Evolutionary conservation across 2,888 invertebrate species (phyloP).

Genomic region (Schizaphis graminum): DNA sequence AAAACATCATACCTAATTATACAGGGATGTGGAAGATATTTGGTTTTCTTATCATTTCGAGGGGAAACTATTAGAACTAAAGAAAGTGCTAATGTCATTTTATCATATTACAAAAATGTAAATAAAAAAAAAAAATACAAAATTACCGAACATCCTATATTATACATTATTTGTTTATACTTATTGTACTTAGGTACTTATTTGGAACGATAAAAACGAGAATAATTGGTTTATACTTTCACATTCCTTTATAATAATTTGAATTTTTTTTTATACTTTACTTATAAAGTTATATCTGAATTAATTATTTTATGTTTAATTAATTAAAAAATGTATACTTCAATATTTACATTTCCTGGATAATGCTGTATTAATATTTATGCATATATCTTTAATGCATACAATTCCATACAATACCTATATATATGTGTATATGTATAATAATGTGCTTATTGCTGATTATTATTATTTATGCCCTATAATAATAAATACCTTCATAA

Average conservation of each 20-base stretch:
- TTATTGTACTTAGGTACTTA: slow-evolving; percentile 24
- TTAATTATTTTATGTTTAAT: not conserved
- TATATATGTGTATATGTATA: not conserved
- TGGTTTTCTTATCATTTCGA: not conserved
- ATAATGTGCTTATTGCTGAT: not conserved
- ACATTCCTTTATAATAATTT: slow-evolving; percentile 32
- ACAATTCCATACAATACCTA: not conserved
- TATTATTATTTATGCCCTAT: not conserved
- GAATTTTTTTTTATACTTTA: not conserved
- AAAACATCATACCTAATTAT: slow-evolving; percentile 6
- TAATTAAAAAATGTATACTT: not conserved
- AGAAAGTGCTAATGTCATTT: slow-evolving; percentile 35
- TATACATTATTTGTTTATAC: slow-evolving; percentile 27
- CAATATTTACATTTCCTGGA: not conserved
- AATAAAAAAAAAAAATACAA: slow-evolving; percentile 33
- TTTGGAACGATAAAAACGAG: not conserved
- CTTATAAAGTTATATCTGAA: not conserved
- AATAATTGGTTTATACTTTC: slow-evolving; percentile 53
- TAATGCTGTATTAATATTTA: not conserved
- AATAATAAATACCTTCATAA: not conserved
- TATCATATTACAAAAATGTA: slow-evolving; percentile 18
- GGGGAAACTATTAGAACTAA: slow-evolving; percentile 20
- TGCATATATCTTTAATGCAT: not conserved
- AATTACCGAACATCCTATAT: slow-evolving; percentile 31
- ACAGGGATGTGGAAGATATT: not conserved